These are phyloP conservation scores for Zeuzera pyrina DNA, from an alignment of 2,888 invertebrate species.

Conservation along the genomic window DNA sequence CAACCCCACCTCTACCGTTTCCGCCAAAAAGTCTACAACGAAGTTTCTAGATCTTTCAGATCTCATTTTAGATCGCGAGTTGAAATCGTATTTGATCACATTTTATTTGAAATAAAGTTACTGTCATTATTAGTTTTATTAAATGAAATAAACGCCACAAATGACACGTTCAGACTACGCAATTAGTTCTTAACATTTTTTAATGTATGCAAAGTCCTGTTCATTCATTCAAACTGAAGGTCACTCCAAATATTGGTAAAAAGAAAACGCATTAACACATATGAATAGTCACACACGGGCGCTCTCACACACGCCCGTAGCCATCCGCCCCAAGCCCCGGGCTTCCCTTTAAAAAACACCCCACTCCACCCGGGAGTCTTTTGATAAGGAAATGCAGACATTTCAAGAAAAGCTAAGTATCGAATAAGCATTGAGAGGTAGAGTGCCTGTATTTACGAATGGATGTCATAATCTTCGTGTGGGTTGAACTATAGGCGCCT, in stretches of 20 bases:
- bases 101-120: too few relatives aligned
- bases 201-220: neutral
- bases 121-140: too few relatives aligned
- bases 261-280: conserved; percentile 74
- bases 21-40: too few relatives aligned
- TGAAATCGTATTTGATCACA: too few relatives aligned
- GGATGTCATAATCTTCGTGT: conserved; percentile 39
- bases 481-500: conserved; percentile 6
- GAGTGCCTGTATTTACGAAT: conserved; percentile 45
- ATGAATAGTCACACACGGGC: conserved; percentile 60
- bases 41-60: too few relatives aligned
- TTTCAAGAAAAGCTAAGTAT: conserved; percentile 70
- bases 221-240: conserved; percentile 16
- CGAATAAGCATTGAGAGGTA: conserved; percentile 51
- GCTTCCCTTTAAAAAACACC: conserved; percentile 51
- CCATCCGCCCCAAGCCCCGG: conserved; percentile 23
- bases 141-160: too few relatives aligned
- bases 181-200: too few relatives aligned
- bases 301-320: conserved; percentile 34
- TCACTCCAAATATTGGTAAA: conserved; percentile 68
- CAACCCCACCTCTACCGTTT: too few relatives aligned
- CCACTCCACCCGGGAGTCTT: conserved; percentile 48
- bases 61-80: too few relatives aligned
- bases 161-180: too few relatives aligned
- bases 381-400: conserved; percentile 74